These are phyloP conservation scores for Eurystomus glaucurus DNA, from an alignment of 2,797 vertebrate genomes.

Conservation along the genomic window DNA sequence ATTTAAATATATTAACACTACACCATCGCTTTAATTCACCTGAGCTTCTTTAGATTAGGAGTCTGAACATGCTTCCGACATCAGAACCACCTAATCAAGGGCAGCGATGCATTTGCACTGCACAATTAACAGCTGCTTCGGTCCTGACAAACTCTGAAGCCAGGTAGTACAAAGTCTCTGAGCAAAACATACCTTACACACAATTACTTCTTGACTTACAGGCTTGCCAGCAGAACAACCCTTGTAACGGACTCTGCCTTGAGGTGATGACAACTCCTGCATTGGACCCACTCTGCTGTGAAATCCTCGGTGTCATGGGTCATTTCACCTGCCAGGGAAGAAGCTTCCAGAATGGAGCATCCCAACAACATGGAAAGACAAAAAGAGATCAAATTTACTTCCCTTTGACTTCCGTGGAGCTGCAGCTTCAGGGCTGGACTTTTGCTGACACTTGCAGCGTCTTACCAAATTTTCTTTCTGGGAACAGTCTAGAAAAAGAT, in stretches of 20 bases:
- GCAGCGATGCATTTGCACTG: fast-evolving
- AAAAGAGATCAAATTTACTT: background rate
- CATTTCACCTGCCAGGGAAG: background rate
- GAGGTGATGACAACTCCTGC: fast-evolving
- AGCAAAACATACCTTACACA: fast-evolving
- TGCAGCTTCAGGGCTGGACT: background rate
- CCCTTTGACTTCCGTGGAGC: background rate
- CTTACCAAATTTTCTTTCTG: background rate
- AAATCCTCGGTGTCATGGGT: fast-evolving
- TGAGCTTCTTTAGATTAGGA: background rate
- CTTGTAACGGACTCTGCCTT: fast-evolving
- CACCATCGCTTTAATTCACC: background rate
- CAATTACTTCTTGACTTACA: fast-evolving
- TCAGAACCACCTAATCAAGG: background rate
- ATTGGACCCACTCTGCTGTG: fast-evolving
- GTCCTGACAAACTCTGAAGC: background rate
- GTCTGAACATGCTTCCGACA: background rate
- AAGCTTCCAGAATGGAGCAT: background rate
- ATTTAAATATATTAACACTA: background rate
- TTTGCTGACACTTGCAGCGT: background rate
- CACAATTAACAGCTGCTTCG: background rate
- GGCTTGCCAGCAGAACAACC: background rate
- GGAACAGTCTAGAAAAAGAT: background rate
- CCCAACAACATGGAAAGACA: fast-evolving
- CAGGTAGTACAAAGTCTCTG: background rate